Conservation (phyloP, 2,888 invertebrate species). For the Gymnocheta viridis region DNA sequence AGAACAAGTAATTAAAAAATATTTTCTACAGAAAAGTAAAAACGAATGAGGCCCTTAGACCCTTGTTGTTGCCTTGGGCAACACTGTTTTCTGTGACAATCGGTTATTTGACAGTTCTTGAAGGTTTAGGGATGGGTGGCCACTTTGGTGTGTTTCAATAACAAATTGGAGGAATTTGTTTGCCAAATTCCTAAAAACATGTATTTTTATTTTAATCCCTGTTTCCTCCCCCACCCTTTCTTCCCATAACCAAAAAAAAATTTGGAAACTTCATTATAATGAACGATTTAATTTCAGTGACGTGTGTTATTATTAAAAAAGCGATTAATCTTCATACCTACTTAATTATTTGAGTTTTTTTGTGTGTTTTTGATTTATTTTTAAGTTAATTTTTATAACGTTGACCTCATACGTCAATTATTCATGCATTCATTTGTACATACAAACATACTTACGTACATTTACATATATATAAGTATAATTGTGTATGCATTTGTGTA, state of each 20-base stretch:
- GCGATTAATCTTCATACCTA: slow-evolving; percentile 11
- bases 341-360: slow-evolving; percentile 9
- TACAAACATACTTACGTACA: not conserved
- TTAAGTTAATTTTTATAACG: slow-evolving; percentile 54
- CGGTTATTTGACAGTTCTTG: too few relatives aligned
- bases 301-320: not conserved
- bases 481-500: not conserved
- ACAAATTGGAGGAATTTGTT: too few relatives aligned
- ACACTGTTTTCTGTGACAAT: too few relatives aligned
- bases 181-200: too few relatives aligned
- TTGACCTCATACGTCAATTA: slow-evolving; percentile 64
- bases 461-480: not conserved
- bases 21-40: too few relatives aligned
- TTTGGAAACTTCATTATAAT: not conserved
- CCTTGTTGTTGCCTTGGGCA: too few relatives aligned
- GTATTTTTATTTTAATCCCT: not conserved
- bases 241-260: not conserved
- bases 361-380: slow-evolving; percentile 21
- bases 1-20: too few relatives aligned
- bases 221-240: not conserved
- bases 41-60: too few relatives aligned
- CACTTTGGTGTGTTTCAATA: too few relatives aligned
- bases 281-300: not conserved
- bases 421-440: slow-evolving; percentile 20
- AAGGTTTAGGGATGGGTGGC: too few relatives aligned